These are phyloP conservation scores for Liodrosophila aerea DNA, from an alignment of 2,888 invertebrate genomes.

Conservation along the genomic window DNA sequence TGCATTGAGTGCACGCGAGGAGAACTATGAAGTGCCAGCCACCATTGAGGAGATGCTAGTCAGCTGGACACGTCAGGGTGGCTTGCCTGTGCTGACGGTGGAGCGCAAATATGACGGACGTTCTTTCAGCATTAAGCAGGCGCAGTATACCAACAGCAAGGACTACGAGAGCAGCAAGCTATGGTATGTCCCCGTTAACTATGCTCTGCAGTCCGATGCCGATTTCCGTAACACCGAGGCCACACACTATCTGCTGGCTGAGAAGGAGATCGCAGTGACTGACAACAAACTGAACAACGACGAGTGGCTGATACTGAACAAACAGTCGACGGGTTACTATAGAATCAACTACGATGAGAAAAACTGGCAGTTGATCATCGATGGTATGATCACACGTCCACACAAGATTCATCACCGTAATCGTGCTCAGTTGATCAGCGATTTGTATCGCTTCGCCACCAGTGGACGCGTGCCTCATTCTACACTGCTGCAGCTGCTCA, in stretches of 20 bases:
- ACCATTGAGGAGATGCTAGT: conserved; percentile 85
- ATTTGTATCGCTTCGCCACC: conserved; percentile 84
- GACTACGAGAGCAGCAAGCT: conserved; percentile 24
- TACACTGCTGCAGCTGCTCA: conserved; percentile 68
- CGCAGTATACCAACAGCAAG: conserved; percentile 65
- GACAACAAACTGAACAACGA: conserved; percentile 27
- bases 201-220: conserved; percentile 62
- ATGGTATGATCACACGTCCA: conserved; percentile 85
- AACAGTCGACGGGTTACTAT: conserved; percentile 83
- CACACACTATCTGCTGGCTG: conserved; percentile 65
- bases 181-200: conserved; percentile 81
- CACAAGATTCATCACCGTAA: conserved; percentile 89
- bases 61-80: conserved; percentile 85
- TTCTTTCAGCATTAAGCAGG: conserved; percentile 84
- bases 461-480: conserved; percentile 63
- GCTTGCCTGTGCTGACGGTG: conserved; percentile 85
- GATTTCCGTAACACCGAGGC: conserved; percentile 78
- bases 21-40: conserved; percentile 48
- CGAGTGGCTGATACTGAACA: conserved; percentile 81
- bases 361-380: conserved; percentile 87
- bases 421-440: conserved; percentile 93
- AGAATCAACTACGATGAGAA: conserved; percentile 87
- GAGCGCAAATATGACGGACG: conserved; percentile 82
- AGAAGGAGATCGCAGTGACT: conserved; percentile 14
- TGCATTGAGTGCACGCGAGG: conserved; percentile 65